These are phyloP conservation scores for Phragmatobia fuliginosa DNA, from an alignment of 2,888 invertebrate genomes.

Conservation along the genomic window DNA sequence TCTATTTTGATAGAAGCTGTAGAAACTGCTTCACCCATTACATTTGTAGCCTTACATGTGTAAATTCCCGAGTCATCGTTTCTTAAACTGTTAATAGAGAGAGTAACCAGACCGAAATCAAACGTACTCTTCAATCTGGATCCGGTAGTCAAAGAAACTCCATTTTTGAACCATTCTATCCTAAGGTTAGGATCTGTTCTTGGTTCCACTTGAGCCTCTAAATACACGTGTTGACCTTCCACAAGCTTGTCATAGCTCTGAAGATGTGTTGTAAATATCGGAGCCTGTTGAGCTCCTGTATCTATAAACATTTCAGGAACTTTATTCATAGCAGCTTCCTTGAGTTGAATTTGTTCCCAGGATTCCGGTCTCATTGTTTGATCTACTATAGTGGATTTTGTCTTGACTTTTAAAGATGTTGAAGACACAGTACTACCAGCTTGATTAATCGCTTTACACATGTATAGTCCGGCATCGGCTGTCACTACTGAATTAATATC, in stretches of 20 bases:
- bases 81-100: conserved; percentile 95
- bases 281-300: conserved; percentile 94
- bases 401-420: conserved; percentile 95
- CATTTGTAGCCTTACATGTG: conserved; percentile 97
- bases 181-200: conserved; percentile 94
- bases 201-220: conserved; percentile 97
- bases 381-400: conserved; percentile 92
- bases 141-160: conserved; percentile 94
- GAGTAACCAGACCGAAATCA: conserved; percentile 98
- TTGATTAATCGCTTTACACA: conserved; percentile 97
- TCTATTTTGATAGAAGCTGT: conserved; percentile 96
- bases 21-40: conserved; percentile 97
- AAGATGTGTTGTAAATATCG: conserved; percentile 97
- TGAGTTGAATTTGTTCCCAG: conserved; percentile 96
- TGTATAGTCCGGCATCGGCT: conserved; percentile 96
- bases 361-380: conserved; percentile 96
- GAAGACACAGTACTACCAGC: conserved; percentile 98
- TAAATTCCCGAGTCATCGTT: conserved; percentile 98
- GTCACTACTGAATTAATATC: conserved; percentile 95
- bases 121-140: conserved; percentile 97
- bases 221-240: conserved; percentile 94
- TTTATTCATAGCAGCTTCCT: conserved; percentile 96
- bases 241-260: conserved; percentile 93
- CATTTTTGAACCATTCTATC: conserved; percentile 97
- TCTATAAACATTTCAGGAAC: conserved; percentile 96